Base-by-base conservation (phyloP, 2,888 invertebrate species). In the Yponomeuta evonymella region DNA sequence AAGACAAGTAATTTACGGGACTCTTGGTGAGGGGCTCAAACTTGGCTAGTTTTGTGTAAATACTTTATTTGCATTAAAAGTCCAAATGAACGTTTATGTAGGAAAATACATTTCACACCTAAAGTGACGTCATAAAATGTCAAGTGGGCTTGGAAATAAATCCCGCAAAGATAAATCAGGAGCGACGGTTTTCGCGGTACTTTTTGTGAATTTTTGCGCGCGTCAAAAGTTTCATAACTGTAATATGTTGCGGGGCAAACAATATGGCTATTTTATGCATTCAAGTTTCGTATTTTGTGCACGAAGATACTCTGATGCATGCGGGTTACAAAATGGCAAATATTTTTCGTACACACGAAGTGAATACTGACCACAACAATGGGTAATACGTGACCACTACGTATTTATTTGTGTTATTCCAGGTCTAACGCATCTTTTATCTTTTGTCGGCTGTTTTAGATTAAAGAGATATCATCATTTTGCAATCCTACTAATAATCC, bases 331-430 rank as follows among this genome's bases (percentile, higher is more conserved):
- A 15, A 58, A 58, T 15, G 51, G 51, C 51, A 58, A 58, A 58
- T 58, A 58, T 58, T 58, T 58, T 58, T 15, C 51, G 51, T 58
- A 58, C 51, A 58, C 51, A 58, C 51, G 51, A 58, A 58, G 51
- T 58, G 15, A 58, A 58, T 58, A 58, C 51, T 58, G 51, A 58
- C 51, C 51, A 58, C 8, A 58, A 5, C 51, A 58, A 58, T 58
- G 51, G 51, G 15, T 58, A 58, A 58, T 58, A 58, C 51, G 51
- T 58, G 51, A 58, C 1, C 51, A 15, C 12, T 15, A 58, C 15
- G 51, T 51, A 8, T 51, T 51, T 58, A 43, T 43, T 67, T 51
- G 43, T 48, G 3, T 15, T 71, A 23, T 29, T 58, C 6, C 51
- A 0, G 15, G 51, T 9, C 1, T 15, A 58, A 5, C 8, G 10